These are phyloP conservation scores for Drosophila mulleri DNA, from an alignment of 2,888 invertebrate species.

Conservation along the genomic window DNA sequence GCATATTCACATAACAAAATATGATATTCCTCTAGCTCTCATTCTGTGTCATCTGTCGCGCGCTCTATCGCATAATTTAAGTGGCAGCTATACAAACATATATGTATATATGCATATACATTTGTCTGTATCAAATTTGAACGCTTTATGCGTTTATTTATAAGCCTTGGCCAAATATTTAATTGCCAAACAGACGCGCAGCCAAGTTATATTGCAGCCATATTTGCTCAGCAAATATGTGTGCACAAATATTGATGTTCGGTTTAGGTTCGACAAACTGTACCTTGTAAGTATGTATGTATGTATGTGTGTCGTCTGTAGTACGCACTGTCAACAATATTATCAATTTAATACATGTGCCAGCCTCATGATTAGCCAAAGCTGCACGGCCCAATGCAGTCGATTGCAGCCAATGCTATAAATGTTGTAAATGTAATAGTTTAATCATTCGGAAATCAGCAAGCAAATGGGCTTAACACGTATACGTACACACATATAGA, in stretches of 20 bases:
- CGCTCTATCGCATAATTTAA: conserved; percentile 65
- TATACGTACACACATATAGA: conserved; percentile 1
- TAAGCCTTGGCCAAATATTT: conserved; percentile 72
- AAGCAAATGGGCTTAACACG: conserved; percentile 39
- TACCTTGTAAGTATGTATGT: background rate
- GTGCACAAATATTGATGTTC: conserved; percentile 63
- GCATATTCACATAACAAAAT: conserved; percentile 20
- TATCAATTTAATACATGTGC: conserved; percentile 75
- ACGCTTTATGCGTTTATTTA: conserved; percentile 64
- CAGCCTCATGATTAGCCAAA: conserved; percentile 7
- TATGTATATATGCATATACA: conserved; percentile 35
- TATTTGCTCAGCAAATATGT: conserved; percentile 57
- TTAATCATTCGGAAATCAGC: conserved; percentile 60
- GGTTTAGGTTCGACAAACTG: conserved; percentile 9
- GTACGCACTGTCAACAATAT: conserved; percentile 68
- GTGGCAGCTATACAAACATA: conserved; percentile 27
- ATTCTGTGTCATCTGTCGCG: conserved; percentile 10
- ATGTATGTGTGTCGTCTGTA: background rate
- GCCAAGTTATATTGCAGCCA: conserved; percentile 34
- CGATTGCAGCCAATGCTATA: conserved; percentile 15
- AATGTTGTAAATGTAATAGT: conserved; percentile 68
- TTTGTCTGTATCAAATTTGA: conserved; percentile 28
- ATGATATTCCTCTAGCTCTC: background rate
- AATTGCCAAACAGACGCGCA: conserved; percentile 63
- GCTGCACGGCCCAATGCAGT: conserved; percentile 27